Percentiles rank a stretch among this genome's conserved stretches.
Evolutionary conservation across 2,113 vertebrate genomes (phyloP).

Genomic region (human (Homo sapiens)): DNA sequence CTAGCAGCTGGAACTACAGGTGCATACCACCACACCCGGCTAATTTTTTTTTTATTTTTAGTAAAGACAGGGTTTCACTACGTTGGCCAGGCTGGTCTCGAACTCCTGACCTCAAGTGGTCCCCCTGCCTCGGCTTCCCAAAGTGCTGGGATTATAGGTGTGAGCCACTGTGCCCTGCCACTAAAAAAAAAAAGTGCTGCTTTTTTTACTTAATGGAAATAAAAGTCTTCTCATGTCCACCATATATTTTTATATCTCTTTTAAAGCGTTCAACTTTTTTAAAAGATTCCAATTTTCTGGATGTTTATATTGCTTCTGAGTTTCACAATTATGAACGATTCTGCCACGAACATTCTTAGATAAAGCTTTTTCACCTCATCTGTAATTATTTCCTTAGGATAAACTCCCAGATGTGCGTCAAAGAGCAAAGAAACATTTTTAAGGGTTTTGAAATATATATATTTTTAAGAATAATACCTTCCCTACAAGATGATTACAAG

Average conservation of each 20-base stretch:
- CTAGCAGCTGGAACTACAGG: no score
- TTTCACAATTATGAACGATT: background rate
- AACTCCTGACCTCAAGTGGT: no score
- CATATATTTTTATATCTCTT: background rate
- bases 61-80: no score
- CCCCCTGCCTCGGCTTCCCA: no score
- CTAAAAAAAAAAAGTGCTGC: background rate
- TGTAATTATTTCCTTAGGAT: conserved; percentile 13
- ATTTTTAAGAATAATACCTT: background rate
- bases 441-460: background rate
- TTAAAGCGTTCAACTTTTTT: background rate
- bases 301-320: background rate
- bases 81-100: no score
- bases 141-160: no score
- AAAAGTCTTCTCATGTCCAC: background rate
- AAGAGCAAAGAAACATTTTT: background rate
- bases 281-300: background rate
- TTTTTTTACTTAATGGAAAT: background rate
- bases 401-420: background rate
- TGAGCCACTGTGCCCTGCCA: no score
- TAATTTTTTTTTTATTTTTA: no score
- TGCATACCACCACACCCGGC: no score
- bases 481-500: background rate
- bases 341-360: background rate
- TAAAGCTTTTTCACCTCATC: background rate